Conservation (phyloP, 92 coral and sea anemone species). For the Parazoanthus swiftii region DNA sequence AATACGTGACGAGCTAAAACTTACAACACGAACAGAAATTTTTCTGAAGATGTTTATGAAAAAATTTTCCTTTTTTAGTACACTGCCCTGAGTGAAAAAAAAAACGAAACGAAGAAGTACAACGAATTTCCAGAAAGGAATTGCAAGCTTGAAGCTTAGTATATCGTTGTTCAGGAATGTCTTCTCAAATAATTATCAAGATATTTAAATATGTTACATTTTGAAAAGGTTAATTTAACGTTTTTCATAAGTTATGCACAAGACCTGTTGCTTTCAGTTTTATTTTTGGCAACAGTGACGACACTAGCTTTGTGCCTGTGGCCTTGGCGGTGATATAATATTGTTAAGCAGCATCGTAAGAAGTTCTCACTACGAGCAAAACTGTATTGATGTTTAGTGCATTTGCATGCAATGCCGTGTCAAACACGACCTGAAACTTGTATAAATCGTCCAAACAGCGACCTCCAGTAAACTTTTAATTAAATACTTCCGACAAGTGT, state of each 20-base stretch:
- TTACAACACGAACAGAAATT: neutral
- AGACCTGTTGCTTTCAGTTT: neutral
- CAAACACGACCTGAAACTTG: neutral
- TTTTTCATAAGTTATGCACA: neutral
- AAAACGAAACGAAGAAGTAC: neutral
- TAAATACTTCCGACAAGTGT: constrained; percentile 35
- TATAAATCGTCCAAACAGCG: constrained; percentile 3
- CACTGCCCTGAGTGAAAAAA: neutral
- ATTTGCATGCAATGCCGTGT: neutral
- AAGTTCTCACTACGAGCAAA: neutral
- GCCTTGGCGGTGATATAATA: neutral
- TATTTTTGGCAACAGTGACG: neutral
- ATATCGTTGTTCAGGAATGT: neutral
- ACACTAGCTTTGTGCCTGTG: neutral
- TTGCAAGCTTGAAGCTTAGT: no score
- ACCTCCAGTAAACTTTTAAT: constrained; percentile 34
- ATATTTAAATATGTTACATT: no score
- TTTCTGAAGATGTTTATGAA: no score
- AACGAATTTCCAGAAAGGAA: neutral
- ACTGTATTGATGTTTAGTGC: neutral
- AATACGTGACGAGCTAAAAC: no score
- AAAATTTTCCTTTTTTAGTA: no score
- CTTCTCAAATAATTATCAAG: neutral
- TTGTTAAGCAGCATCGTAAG: neutral
- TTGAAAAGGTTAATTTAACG: neutral